phyloP scores from a whole-genome alignment of 1,140 invertebrate species.

The Nautilus pompilius region DNA sequence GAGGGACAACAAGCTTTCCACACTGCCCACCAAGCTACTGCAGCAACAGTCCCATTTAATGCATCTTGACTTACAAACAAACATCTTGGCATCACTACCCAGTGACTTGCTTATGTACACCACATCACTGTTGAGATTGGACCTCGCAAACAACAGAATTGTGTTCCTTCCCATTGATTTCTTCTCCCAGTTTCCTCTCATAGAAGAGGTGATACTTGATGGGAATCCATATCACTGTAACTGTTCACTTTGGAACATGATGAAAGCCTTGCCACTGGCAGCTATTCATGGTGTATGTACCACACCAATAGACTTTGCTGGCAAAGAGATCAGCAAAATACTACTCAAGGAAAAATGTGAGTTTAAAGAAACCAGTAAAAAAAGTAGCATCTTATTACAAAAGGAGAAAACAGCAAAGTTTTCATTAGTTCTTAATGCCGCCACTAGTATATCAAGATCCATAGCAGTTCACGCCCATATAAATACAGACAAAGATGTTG shows the following conservation, averaged over 20 bases:
- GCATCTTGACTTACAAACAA: slow-evolving; percentile 7
- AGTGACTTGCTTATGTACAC: slow-evolving; percentile 1
- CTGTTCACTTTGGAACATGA: slow-evolving; percentile 5
- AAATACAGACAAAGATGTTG: neutral
- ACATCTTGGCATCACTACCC: slow-evolving; percentile 9
- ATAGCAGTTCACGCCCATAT: slow-evolving; percentile 10
- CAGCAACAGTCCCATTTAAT: slow-evolving; percentile 5
- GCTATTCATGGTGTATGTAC: slow-evolving; percentile 5
- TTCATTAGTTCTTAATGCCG: slow-evolving; percentile 8
- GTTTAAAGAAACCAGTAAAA: no score
- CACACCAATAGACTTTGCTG: neutral
- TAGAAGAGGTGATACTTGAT: slow-evolving; percentile 3
- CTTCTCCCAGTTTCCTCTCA: slow-evolving; percentile 4
- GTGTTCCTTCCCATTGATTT: neutral
- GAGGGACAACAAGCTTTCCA: slow-evolving; percentile 9
- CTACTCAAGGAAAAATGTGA: neutral
- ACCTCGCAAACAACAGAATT: slow-evolving; percentile 9
- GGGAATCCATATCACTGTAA: slow-evolving; percentile 10
- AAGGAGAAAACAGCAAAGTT: neutral
- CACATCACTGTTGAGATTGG: slow-evolving; percentile 4
- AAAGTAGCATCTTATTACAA: neutral
- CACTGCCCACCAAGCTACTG: slow-evolving; percentile 7
- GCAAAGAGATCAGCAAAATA: neutral
- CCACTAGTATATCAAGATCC: slow-evolving; percentile 10
- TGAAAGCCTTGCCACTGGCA: neutral